Evolutionary conservation across 2,797 vertebrate species (phyloP).

Genomic region (Epinephelus malabaricus): DNA sequence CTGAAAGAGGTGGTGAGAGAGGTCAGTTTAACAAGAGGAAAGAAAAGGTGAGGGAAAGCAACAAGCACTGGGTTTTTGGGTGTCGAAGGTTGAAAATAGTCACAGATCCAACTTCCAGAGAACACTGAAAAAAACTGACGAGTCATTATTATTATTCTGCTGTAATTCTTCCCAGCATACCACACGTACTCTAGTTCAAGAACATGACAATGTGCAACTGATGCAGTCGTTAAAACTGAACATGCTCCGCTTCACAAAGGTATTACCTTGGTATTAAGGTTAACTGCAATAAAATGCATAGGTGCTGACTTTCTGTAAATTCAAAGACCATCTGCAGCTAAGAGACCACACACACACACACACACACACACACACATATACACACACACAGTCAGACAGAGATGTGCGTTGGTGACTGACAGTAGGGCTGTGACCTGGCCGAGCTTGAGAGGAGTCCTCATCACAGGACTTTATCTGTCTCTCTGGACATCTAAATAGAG

Average conservation of each 20-base stretch:
- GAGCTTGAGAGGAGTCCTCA: constrained; percentile 72
- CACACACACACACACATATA: not conserved
- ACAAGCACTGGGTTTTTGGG: not conserved
- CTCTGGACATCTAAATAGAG: constrained; percentile 80
- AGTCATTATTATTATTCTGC: not conserved
- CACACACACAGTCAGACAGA: constrained; percentile 40
- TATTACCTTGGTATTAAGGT: not conserved
- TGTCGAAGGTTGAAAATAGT: not conserved
- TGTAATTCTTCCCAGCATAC: not conserved
- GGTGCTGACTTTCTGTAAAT: not conserved
- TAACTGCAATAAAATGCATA: not conserved
- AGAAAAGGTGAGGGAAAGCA: not conserved
- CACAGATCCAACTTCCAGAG: not conserved
- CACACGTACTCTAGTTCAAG: not conserved
- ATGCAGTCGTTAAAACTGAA: not conserved
- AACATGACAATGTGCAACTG: not conserved
- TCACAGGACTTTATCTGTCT: constrained; percentile 80
- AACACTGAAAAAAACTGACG: not conserved
- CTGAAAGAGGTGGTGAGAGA: constrained; percentile 74
- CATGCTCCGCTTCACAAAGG: not conserved
- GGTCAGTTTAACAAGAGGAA: not conserved
- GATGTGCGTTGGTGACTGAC: constrained; percentile 72
- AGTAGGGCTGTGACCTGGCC: constrained; percentile 71
- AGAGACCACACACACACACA: not conserved
- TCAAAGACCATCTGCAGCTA: constrained; percentile 14